Evolutionary conservation across 1,140 invertebrate genomes (phyloP), one percentile per base, ranked within the genome.

Genomic region (Panagrolaimus sp.): DNA sequence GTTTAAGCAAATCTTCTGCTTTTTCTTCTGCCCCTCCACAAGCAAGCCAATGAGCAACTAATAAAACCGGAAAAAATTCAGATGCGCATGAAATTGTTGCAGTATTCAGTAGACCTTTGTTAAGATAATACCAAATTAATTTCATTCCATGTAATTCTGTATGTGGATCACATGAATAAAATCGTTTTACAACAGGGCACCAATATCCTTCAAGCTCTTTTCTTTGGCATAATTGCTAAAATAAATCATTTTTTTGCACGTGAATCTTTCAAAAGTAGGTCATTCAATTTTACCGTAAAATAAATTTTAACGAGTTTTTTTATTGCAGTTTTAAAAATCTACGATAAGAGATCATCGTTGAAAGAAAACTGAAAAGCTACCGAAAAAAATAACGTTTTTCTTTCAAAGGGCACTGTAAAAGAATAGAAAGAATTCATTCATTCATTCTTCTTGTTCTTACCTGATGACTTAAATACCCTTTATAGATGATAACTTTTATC

Each of bases 101-200:
- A 12, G 75, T 71, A 63, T 73, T 78, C 9, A 82, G 67, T 21
- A 82, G 52, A 17, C 80, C 80, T 68, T 82, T 82, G 74, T 82
- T 83, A 24, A 82, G 67, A 65, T 83, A 82, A 63, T 82, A 82
- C 77, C 77, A 78, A 43, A 83, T 80, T 67, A 83, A 80, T 48
- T 81, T 76, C 14, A 76, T 82, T 43, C 80, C 80, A 21, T 82
- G 71, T 3, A 82, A 66, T n/a, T 78, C 78, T 3, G 63, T 44
- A 15, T 74, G 69, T 12, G 81, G 77, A 65, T 76, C 68, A 46
- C 80, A 82, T 2, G 72, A 72, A 58, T 83, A 82, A 21, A 74
- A 66, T 46, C 78, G 65, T 52, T 78, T 78, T 48, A 76, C 70
- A 12, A 78, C 75, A 17, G 80, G 80, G 66, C 80, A 82, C 80